phyloP scores from a whole-genome alignment of 2,888 invertebrate genomes.

The Zaprionus obscuricornis region DNA sequence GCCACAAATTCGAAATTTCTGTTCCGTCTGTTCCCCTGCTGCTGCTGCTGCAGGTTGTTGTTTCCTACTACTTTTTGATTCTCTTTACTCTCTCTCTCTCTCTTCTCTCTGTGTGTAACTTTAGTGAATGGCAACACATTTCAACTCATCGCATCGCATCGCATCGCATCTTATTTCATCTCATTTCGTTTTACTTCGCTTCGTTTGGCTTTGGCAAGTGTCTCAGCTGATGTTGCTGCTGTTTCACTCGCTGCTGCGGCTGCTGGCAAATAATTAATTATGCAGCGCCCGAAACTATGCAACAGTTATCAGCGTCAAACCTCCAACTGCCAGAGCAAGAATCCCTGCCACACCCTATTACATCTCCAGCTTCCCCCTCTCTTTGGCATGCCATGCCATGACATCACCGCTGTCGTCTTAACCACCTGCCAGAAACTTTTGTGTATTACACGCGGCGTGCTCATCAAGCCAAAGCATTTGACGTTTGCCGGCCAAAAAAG shows the following conservation, averaged over 20 bases:
- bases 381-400: no score
- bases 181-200: constrained; percentile 38
- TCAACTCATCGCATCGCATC: constrained; percentile 36
- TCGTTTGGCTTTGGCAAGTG: constrained; percentile 11
- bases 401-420: constrained; percentile 12
- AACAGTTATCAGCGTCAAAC: constrained; percentile 59
- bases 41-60: not conserved
- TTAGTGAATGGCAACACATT: constrained; percentile 36
- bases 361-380: no score
- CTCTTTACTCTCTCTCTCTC: not conserved
- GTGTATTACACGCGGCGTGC: constrained; percentile 61
- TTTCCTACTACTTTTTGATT: no score
- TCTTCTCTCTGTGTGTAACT: not conserved
- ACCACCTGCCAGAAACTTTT: constrained; percentile 62
- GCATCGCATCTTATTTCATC: constrained; percentile 45
- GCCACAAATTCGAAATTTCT: constrained; percentile 63
- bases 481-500: constrained; percentile 75
- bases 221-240: constrained; percentile 19
- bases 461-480: constrained; percentile 56
- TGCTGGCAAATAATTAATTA: constrained; percentile 68
- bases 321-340: not conserved
- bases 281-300: constrained; percentile 68
- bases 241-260: no score
- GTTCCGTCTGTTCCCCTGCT: not conserved
- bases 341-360: not conserved